Conservation (phyloP, 1,140 invertebrate genomes). For the Drosophila melanica region DNA sequence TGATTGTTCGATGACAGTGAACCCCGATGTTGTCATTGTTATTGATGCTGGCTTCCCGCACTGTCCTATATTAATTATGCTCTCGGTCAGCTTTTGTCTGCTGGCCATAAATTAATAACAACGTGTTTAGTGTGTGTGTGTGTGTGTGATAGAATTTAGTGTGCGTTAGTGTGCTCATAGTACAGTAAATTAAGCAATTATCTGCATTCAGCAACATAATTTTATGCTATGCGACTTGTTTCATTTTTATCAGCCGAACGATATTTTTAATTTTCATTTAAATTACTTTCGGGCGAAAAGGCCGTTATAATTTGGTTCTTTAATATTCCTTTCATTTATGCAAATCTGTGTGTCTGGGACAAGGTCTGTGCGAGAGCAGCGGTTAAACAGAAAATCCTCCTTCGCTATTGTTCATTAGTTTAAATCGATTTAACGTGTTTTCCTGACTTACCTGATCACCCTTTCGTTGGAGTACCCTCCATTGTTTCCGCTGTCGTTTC, state of each 20-base stretch:
- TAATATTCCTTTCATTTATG: too few relatives aligned
- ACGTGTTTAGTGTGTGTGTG: conserved; percentile 4
- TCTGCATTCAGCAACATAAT: conserved; percentile 34
- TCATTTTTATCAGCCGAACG: too few relatives aligned
- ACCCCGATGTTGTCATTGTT: conserved; percentile 41
- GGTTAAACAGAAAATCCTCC: conserved; percentile 32
- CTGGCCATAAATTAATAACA: conserved; percentile 71
- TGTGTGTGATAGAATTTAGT: conserved; percentile 2
- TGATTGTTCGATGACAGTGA: conserved; percentile 53
- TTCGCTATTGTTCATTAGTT: conserved; percentile 34
- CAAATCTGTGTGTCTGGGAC: conserved; percentile 43
- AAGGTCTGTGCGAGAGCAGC: not conserved
- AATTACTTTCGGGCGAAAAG: too few relatives aligned
- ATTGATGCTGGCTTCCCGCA: conserved; percentile 23
- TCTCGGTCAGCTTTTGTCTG: conserved; percentile 54
- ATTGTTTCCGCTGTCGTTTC: conserved; percentile 5
- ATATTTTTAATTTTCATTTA: too few relatives aligned
- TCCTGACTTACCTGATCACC: conserved; percentile 49
- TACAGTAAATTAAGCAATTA: conserved; percentile 64
- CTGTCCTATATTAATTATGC: conserved; percentile 64
- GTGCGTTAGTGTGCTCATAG: conserved; percentile 49
- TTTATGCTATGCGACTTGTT: too few relatives aligned
- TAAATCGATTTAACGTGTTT: conserved; percentile 63
- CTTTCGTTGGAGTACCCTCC: not conserved
- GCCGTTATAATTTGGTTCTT: too few relatives aligned